Percentiles rank a stretch among this genome's conserved stretches.
Evolutionary conservation across 2,888 invertebrate species (phyloP).

Genomic region (Ennomos quercinarius): DNA sequence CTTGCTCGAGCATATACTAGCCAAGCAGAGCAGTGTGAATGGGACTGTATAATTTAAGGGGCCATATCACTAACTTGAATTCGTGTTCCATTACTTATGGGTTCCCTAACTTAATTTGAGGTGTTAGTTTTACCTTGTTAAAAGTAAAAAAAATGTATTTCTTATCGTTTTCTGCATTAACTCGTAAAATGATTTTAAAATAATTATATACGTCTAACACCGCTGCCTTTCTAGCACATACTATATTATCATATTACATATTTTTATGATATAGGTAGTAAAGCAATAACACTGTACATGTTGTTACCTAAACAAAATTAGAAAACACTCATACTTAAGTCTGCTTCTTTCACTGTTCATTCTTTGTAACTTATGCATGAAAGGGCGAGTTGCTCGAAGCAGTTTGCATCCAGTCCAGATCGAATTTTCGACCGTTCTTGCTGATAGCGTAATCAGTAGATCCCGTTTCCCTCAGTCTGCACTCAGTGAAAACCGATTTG

Average conservation of each 20-base stretch:
- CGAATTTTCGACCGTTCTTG: slow-evolving; percentile 6
- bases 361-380: slow-evolving; percentile 10
- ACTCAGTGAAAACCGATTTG: slow-evolving; percentile 3
- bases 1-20: slow-evolving; percentile 51
- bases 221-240: not conserved
- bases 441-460: slow-evolving; percentile 9
- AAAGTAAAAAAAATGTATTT: slow-evolving; percentile 11
- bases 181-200: not conserved
- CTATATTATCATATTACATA: not conserved
- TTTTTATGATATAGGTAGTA: not conserved
- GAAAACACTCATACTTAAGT: not conserved
- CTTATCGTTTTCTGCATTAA: slow-evolving; percentile 8
- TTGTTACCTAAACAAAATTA: not conserved
- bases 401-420: slow-evolving; percentile 7
- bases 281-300: not conserved
- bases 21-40: slow-evolving; percentile 45
- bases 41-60: slow-evolving; percentile 58
- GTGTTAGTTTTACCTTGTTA: slow-evolving; percentile 14
- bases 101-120: slow-evolving; percentile 18
- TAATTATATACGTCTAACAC: not conserved
- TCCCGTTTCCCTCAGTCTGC: slow-evolving; percentile 5
- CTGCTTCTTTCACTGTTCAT: not conserved
- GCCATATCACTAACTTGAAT: slow-evolving; percentile 58
- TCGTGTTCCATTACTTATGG: slow-evolving; percentile 39
- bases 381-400: slow-evolving; percentile 7